phyloP scores from a whole-genome alignment of 2,888 invertebrate genomes.

The Unio pictorum region DNA sequence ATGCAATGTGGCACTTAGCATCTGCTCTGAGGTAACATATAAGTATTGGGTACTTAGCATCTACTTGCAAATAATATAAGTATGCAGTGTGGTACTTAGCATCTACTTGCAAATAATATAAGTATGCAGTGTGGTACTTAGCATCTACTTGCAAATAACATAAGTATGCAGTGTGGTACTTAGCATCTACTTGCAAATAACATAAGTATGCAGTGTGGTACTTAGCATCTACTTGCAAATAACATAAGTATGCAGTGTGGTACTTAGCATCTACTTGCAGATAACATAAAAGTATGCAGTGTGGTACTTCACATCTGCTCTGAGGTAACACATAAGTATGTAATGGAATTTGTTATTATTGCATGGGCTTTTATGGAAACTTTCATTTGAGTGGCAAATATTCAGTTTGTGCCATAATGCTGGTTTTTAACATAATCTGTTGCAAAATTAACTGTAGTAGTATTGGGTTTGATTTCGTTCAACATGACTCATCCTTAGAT shows the following conservation, averaged over 20 bases:
- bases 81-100: neutral
- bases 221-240: conserved; percentile 50
- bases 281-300: no score
- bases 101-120: conserved; percentile 47
- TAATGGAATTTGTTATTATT: neutral
- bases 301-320: conserved; percentile 24
- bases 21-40: conserved; percentile 46
- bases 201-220: conserved; percentile 35
- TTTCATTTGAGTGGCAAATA: neutral
- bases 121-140: conserved; percentile 40
- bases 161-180: conserved; percentile 40
- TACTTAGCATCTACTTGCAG: conserved; percentile 14
- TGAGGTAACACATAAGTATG: conserved; percentile 30
- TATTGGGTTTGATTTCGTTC: no score
- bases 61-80: no score
- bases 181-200: conserved; percentile 48
- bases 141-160: conserved; percentile 47
- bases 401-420: no score
- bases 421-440: no score
- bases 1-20: conserved; percentile 38
- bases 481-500: no score
- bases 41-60: conserved; percentile 31
- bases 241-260: conserved; percentile 34
- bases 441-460: no score
- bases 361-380: neutral